Evolutionary conservation across 2,113 vertebrate genomes (phyloP), one percentile per base, ranked within the genome.

Genomic region (Andinoacara biseriatus): DNA sequence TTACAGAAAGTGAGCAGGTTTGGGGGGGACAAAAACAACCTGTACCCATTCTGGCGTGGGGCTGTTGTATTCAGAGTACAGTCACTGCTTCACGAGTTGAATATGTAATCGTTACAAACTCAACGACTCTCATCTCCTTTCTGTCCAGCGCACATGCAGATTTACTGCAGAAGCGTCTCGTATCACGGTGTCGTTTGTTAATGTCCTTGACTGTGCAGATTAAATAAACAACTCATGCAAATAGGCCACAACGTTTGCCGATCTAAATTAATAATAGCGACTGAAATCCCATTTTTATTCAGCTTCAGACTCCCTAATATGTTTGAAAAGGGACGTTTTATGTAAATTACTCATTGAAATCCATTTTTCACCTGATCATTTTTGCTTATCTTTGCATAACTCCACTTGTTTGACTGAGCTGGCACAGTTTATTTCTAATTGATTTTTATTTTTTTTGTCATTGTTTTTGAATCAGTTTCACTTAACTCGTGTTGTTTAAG

Each of bases 151-250:
- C 80, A 84, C 81, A 90, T 94, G 77, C 81, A 90, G 81, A 94
- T 87, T 90, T 69, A 69, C 72, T 87, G 83, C 88, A 88, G 76
- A 86, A 89, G 75, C 88, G 74, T 57, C 81, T 76, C 77, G 58
- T 78, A 89, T 90, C 82, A 84, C 46, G 17, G 78, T 88, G 81
- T 89, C 87, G 89, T 93, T 89, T 88, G 90, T 92, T 92, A 87
- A 90, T 87, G 91, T 89, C 92, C 93, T 95, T 94, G 92, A 91
- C 77, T 90, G 89, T 88, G 91, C 91, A 93, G 84, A 90, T 92
- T 78, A 90, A 81, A 86, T 83, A 94, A 92, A 92, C 92, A 89
- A 82, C 5, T 82, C 83, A 88, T 92, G 93, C 89, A 91, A 93
- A 91, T 90, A 58, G 3, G 65, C 49, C 29, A 82, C 60, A 74